These are phyloP conservation scores for Pocota personata DNA, from an alignment of 2,888 invertebrate species.

Conservation along the genomic window DNA sequence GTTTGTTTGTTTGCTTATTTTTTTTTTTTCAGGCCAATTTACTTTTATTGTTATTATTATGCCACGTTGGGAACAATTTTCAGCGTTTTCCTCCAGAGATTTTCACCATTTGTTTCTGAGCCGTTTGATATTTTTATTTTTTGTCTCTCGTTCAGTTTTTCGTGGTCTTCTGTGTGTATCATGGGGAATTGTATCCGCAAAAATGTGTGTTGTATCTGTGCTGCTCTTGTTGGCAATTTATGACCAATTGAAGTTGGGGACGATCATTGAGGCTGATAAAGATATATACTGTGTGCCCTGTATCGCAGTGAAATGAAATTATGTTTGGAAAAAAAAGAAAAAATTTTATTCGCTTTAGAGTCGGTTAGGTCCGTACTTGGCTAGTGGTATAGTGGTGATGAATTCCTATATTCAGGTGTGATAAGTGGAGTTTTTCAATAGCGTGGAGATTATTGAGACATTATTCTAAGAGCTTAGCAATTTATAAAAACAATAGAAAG, in stretches of 20 bases:
- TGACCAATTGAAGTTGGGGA: conserved; percentile 65
- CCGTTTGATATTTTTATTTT: conserved; percentile 11
- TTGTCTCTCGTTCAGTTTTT: conserved; percentile 20
- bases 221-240: conserved; percentile 60
- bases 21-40: conserved; percentile 60
- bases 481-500: not conserved
- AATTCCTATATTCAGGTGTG: conserved; percentile 33
- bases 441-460: conserved; percentile 37
- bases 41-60: conserved; percentile 74
- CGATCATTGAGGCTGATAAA: conserved; percentile 61
- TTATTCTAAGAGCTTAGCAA: conserved; percentile 4
- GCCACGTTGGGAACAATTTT: conserved; percentile 74
- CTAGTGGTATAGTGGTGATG: conserved; percentile 26
- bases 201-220: conserved; percentile 39
- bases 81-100: conserved; percentile 71
- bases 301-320: conserved; percentile 25
- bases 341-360: conserved; percentile 31
- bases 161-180: conserved; percentile 18
- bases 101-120: conserved; percentile 45
- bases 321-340: conserved; percentile 19
- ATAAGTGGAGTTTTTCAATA: conserved; percentile 19
- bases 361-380: conserved; percentile 37
- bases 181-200: conserved; percentile 20
- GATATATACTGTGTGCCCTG: conserved; percentile 38
- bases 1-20: conserved; percentile 15